Conservation (phyloP, 2,797 vertebrate species). For the Melanotaenia trifasciata region DNA sequence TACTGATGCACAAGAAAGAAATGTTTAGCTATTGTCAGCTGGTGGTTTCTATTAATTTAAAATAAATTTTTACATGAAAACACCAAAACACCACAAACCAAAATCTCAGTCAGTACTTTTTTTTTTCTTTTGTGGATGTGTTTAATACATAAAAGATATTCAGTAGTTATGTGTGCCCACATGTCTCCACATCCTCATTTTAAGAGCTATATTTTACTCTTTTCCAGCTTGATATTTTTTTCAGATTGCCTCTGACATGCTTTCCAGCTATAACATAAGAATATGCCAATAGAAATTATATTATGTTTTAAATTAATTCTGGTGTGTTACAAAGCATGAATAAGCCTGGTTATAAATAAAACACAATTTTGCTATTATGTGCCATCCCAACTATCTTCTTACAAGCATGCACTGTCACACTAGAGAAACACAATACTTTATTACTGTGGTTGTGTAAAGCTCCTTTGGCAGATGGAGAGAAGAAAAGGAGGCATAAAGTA, state of each 20-base stretch:
- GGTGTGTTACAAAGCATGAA: constrained; percentile 4
- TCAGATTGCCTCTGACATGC: background rate
- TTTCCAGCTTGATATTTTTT: background rate
- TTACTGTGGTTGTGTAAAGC: constrained; percentile 34
- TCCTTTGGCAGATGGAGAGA: constrained; percentile 36
- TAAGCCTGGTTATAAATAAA: constrained; percentile 21
- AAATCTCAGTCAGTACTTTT: background rate
- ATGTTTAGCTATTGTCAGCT: too few relatives aligned
- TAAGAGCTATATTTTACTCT: background rate
- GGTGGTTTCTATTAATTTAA: too few relatives aligned
- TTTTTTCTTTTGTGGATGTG: background rate
- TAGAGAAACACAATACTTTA: constrained; percentile 26
- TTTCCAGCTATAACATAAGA: background rate
- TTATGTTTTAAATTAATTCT: constrained; percentile 5
- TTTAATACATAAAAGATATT: too few relatives aligned
- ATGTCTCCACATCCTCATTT: background rate
- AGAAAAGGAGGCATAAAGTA: constrained; percentile 30
- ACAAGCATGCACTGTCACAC: constrained; percentile 16
- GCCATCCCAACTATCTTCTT: background rate
- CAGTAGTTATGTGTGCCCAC: constrained; percentile 1
- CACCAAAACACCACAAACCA: background rate
- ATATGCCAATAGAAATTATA: background rate
- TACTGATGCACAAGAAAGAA: too few relatives aligned
- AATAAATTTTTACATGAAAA: too few relatives aligned
- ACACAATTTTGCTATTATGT: constrained; percentile 10